Conservation (phyloP, 2,888 invertebrate species). For the Caenorhabditis zanzibari region DNA sequence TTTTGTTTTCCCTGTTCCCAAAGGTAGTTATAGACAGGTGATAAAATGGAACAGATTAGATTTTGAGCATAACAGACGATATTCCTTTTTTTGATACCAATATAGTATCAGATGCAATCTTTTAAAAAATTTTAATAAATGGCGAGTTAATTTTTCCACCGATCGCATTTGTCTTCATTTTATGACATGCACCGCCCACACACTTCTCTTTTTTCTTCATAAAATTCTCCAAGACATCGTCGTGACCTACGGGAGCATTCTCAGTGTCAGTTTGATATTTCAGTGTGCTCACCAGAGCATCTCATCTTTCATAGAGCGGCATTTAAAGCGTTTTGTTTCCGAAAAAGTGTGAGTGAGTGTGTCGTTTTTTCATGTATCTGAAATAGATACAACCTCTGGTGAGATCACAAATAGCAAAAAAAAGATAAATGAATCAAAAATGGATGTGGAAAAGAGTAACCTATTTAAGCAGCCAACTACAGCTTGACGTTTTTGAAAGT, state of each 20-base stretch:
- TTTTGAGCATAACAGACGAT: not conserved
- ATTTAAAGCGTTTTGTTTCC: slow-evolving; percentile 43
- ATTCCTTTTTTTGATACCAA: not conserved
- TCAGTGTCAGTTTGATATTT: slow-evolving; percentile 58
- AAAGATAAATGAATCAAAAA: not conserved
- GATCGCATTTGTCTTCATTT: not conserved
- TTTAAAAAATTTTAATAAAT: too few relatives aligned
- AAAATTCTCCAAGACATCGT: slow-evolving; percentile 22
- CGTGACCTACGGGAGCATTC: slow-evolving; percentile 52
- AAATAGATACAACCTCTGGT: not conserved
- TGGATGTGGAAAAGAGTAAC: not conserved
- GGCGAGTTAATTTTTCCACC: too few relatives aligned
- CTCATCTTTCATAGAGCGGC: slow-evolving; percentile 57
- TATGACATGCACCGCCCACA: slow-evolving; percentile 19
- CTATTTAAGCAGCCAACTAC: not conserved
- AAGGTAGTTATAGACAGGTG: not conserved
- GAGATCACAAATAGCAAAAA: not conserved
- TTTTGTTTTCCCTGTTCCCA: not conserved
- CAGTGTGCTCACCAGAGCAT: slow-evolving; percentile 58
- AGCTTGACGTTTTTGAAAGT: slow-evolving; percentile 25
- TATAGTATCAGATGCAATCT: too few relatives aligned
- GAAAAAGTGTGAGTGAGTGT: slow-evolving; percentile 8
- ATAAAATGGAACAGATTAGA: not conserved
- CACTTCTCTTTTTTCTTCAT: slow-evolving; percentile 6
- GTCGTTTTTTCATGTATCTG: slow-evolving; percentile 12